phyloP scores from a whole-genome alignment of 1,140 invertebrate genomes.

The Theocolax elegans region DNA sequence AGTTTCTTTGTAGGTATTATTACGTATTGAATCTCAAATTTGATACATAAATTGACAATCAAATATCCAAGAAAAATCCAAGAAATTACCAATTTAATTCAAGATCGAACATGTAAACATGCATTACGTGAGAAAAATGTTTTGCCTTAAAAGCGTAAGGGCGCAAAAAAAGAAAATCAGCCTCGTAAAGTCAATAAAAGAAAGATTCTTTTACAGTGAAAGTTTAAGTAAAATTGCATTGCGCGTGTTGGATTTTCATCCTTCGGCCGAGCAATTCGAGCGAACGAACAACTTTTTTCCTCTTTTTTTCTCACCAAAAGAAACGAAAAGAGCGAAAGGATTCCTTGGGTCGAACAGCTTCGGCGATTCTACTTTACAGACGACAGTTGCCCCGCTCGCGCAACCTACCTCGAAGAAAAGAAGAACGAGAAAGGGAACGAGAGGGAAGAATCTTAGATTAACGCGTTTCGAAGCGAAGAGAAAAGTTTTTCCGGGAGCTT shows the following conservation, averaged over 20 bases:
- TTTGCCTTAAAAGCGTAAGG: neutral
- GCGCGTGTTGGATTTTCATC: slow-evolving; percentile 32
- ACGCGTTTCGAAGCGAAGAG: slow-evolving; percentile 32
- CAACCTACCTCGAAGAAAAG: slow-evolving; percentile 4
- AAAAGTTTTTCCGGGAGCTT: slow-evolving; percentile 34
- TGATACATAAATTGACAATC: no score
- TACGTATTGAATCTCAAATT: no score
- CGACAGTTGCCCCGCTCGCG: slow-evolving; percentile 14
- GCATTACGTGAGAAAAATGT: no score
- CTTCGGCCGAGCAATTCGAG: slow-evolving; percentile 12
- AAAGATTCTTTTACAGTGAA: slow-evolving; percentile 11
- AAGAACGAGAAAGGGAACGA: slow-evolving; percentile 26
- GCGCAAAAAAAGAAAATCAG: slow-evolving; percentile 16
- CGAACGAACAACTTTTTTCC: slow-evolving; percentile 19
- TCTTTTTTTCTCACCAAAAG: neutral
- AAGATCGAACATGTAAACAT: no score
- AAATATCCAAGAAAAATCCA: no score
- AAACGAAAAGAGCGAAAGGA: slow-evolving; percentile 1
- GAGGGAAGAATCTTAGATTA: slow-evolving; percentile 39
- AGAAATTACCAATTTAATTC: no score
- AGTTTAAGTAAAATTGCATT: slow-evolving; percentile 32
- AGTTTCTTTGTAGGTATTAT: no score
- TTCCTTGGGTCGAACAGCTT: slow-evolving; percentile 29
- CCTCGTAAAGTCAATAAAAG: slow-evolving; percentile 17
- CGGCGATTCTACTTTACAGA: slow-evolving; percentile 33